phyloP scores from a whole-genome alignment of 2,797 vertebrate species.

The Loris lydekkerianus region DNA sequence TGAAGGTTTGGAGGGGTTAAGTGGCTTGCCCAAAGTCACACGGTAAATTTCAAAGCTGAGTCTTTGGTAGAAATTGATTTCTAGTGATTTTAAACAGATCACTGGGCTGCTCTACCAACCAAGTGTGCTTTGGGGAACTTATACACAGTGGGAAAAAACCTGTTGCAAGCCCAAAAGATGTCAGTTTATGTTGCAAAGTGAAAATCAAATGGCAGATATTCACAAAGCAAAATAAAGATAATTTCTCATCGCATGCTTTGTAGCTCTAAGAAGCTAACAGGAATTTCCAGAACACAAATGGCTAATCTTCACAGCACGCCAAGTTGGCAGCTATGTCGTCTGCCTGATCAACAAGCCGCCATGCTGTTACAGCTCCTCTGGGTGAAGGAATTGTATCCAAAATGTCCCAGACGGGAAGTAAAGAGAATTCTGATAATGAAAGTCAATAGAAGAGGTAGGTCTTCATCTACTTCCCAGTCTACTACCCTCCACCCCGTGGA shows the following conservation, averaged over 20 bases:
- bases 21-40: slow-evolving; percentile 56
- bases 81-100: slow-evolving; percentile 68
- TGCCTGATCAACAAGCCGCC: slow-evolving; percentile 62
- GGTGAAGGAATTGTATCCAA: slow-evolving; percentile 54
- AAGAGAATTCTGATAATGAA: slow-evolving; percentile 26
- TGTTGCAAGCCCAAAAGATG: slow-evolving; percentile 44
- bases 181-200: slow-evolving; percentile 64
- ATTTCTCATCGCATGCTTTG: slow-evolving; percentile 69
- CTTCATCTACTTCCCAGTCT: not conserved
- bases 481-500: accelerated
- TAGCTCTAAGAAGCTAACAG: slow-evolving; percentile 74
- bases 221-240: slow-evolving; percentile 78
- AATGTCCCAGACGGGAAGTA: slow-evolving; percentile 42
- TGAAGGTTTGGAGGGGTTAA: slow-evolving; percentile 62
- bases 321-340: slow-evolving; percentile 57
- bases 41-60: slow-evolving; percentile 63
- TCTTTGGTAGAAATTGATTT: slow-evolving; percentile 65
- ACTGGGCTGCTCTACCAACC: slow-evolving; percentile 5
- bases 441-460: not conserved
- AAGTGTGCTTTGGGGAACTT: slow-evolving; percentile 1
- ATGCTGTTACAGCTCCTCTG: not conserved
- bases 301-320: slow-evolving; percentile 68
- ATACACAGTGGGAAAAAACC: slow-evolving; percentile 54
- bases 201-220: slow-evolving; percentile 76
- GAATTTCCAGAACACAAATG: slow-evolving; percentile 78